Evolutionary conservation across 2,113 vertebrate species (phyloP), one percentile per base, ranked within the genome.

Genomic region (Amazona guildingii): DNA sequence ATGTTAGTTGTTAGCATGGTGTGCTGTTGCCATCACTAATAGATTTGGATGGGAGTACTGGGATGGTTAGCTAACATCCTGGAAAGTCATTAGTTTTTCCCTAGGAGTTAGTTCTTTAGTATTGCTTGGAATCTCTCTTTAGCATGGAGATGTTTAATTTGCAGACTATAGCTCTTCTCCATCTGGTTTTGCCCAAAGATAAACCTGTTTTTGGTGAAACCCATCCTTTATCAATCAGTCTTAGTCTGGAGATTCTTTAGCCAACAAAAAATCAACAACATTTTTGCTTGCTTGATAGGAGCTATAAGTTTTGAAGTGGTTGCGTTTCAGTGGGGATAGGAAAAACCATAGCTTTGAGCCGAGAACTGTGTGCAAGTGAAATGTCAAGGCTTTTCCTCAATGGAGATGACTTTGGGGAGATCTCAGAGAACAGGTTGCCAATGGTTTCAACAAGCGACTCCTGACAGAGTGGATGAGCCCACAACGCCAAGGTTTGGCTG

Each of bases 21-120:
- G 51, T 83, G 75, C 74, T 79, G 57, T 62, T 95, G 74, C 85
- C 70, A 54, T 69, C n/a, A 2, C 72, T 90, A 67, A 85, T 48
- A 52, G 74, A 46, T 84, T 96, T 68, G 75, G 81, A 89, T 87
- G 78, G 91, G 82, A 94, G 89, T 90, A 54, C 49, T 73, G 95
- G 91, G 90, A 95, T 43, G 59, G 83, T 74, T 66, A 28, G 2
- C 74, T 87, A 63, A 67, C 95, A 88, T 96, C 89, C 85, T 90
- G 75, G 76, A 69, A 87, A 95, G 84, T 92, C 78, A 27, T 94
- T 52, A 41, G 62, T 80, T 82, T 82, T 69, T 57, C 84, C 73
- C 57, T 27, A 16, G 54, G 93, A 90, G 52, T 39, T 85, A 52
- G 63, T 79, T 91, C 67, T 39, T 55, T 3, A 44, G 39, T n/a